These are phyloP conservation scores for Pristionchus maxplancki DNA, from an alignment of 2,888 invertebrate genomes.

Conservation along the genomic window DNA sequence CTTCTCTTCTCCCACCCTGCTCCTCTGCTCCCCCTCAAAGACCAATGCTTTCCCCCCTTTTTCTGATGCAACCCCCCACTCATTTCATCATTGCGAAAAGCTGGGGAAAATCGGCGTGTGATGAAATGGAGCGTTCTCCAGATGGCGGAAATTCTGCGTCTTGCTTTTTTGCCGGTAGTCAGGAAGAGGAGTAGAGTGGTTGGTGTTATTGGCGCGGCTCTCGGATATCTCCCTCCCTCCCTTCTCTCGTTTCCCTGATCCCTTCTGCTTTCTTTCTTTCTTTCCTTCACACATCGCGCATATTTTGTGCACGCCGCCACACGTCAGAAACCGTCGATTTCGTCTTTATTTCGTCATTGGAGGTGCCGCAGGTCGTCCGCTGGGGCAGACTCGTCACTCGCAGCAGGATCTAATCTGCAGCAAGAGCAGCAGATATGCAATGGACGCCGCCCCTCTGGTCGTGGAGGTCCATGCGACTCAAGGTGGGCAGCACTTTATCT, in stretches of 20 bases:
- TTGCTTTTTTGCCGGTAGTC: not conserved
- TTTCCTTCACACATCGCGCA: not conserved
- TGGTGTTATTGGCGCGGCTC: slow-evolving; percentile 42
- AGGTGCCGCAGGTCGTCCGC: not conserved
- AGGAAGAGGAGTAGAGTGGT: slow-evolving; percentile 14
- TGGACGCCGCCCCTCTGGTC: slow-evolving; percentile 49
- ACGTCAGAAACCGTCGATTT: slow-evolving; percentile 14
- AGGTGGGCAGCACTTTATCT: not conserved
- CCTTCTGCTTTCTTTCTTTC: not conserved
- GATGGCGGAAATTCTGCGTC: not conserved
- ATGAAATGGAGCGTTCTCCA: not conserved
- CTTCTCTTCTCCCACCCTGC: not conserved
- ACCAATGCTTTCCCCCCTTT: not conserved
- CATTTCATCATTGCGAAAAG: slow-evolving; percentile 26
- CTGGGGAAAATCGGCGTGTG: not conserved
- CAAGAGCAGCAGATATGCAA: slow-evolving; percentile 7
- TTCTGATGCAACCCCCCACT: not conserved
- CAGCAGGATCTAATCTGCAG: not conserved
- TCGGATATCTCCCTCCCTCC: slow-evolving; percentile 10
- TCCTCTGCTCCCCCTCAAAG: not conserved
- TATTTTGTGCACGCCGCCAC: not conserved
- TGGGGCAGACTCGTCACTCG: no score
- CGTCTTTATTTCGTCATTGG: not conserved
- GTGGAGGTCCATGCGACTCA: slow-evolving; percentile 18
- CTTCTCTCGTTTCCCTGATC: slow-evolving; percentile 30